A percentile compares a stretch with the other conserved stretches of the same genome.
Evolutionary conservation across 1,140 invertebrate genomes (phyloP).

Genomic region (Bombus vancouverensis): DNA sequence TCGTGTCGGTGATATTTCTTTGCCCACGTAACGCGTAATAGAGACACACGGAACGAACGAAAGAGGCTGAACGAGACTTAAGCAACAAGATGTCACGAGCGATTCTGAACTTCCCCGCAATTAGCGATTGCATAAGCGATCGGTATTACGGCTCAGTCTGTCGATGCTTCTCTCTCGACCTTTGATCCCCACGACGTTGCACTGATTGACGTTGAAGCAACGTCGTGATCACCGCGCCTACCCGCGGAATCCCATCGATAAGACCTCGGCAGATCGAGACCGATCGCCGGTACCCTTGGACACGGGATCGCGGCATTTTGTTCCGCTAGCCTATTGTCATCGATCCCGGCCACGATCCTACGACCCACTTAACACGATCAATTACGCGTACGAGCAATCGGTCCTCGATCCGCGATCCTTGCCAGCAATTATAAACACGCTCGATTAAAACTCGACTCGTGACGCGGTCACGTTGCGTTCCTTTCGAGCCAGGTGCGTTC

Average conservation of each 20-base stretch:
- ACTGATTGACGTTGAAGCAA: constrained; percentile 8
- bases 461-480: neutral
- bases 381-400: constrained; percentile 17
- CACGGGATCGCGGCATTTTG: constrained; percentile 55
- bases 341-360: constrained; percentile 47
- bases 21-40: neutral
- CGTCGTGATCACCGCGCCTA: constrained; percentile 56
- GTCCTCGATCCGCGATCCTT: neutral
- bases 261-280: constrained; percentile 15
- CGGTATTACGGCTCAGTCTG: neutral
- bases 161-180: constrained; percentile 12
- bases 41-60: neutral
- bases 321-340: constrained; percentile 67
- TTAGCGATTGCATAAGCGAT: constrained; percentile 17
- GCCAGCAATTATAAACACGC: constrained; percentile 22
- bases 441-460: neutral
- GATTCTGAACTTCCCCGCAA: neutral
- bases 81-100: neutral
- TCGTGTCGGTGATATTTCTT: neutral
- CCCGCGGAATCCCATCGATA: constrained; percentile 45
- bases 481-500: neutral
- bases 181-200: neutral
- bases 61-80: neutral
- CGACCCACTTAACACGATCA: constrained; percentile 52
- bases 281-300: constrained; percentile 40